Evolutionary conservation across 2,797 vertebrate genomes (phyloP).

Genomic region (Chelon auratus): DNA sequence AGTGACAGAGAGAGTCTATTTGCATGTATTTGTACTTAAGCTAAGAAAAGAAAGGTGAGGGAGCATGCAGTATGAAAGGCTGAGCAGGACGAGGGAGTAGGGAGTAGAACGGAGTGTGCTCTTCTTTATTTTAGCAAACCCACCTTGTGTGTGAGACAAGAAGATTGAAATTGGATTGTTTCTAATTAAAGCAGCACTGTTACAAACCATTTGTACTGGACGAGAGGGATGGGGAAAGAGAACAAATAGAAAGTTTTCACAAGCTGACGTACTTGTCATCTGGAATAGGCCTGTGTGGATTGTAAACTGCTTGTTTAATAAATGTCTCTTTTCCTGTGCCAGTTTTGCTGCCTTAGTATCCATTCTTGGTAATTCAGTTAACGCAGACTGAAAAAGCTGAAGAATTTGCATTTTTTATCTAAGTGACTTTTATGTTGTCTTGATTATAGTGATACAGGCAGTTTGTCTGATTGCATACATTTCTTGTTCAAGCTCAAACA

Average conservation of each 20-base stretch:
- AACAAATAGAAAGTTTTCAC: slow-evolving; percentile 8
- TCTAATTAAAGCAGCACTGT: slow-evolving; percentile 44
- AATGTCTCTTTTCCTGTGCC: neutral
- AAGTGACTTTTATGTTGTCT: neutral
- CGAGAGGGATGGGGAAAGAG: neutral
- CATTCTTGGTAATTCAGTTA: neutral
- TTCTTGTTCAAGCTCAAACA: too few species aligned
- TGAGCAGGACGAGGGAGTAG: slow-evolving; percentile 10
- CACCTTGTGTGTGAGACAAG: slow-evolving; percentile 1
- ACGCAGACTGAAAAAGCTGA: neutral
- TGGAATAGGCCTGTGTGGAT: neutral
- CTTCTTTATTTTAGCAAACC: slow-evolving; percentile 16
- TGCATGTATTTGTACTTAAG: slow-evolving; percentile 52
- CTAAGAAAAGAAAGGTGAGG: slow-evolving; percentile 56
- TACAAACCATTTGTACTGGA: neutral
- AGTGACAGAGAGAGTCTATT: slow-evolving; percentile 43
- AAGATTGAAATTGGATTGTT: slow-evolving; percentile 22
- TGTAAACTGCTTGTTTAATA: neutral
- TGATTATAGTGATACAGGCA: too few species aligned
- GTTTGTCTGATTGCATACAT: too few species aligned
- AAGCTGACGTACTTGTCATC: neutral
- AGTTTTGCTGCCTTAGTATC: neutral
- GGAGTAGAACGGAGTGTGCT: slow-evolving; percentile 15
- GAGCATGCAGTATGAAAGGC: slow-evolving; percentile 4
- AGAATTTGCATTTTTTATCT: neutral